Evolutionary conservation across 2,888 invertebrate species (phyloP), one percentile per base, ranked within the genome.

Genomic region (Himalopsyche kuldschensis): DNA sequence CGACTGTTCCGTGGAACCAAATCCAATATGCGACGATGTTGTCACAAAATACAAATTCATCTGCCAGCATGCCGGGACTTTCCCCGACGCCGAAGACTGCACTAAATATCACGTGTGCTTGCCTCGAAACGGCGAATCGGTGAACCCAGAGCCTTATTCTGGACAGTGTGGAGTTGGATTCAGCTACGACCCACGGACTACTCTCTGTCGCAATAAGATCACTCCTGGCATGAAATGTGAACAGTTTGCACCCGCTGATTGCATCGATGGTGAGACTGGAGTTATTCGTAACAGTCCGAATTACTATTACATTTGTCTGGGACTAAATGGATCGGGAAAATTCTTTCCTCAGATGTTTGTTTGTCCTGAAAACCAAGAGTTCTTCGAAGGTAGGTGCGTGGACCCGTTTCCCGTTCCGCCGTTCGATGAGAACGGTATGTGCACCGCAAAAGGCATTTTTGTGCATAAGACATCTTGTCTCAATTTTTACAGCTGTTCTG

Each of bases 51-150:
- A 82, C 41, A 55, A 27, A 15, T 83, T 85, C 75, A 8, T 24
- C 6, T 85, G 85, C 75, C 30, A 48, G 15, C 76, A 82, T 3
- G n/a, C 15, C 24, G 85, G 85, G 27, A 77, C 79, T 5, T 83
- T 81, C 24, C 85, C 85, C n/a, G 79, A 83, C 76, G 77, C 82
- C 1, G 69, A 47, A 15, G 35, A 55, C 17, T 79, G 83, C 30
- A 30, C 75, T n/a, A 55, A 79, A 75, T 85, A 85, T 79, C 79
- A 83, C 69, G 55, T 85, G 17, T 85, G 85, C 77, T n/a, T n/a
- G 46, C 27, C 41, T 69, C 75, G 5, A 24, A 82, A 15, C 11
- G 27, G n/a, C 1, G 24, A 78, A 17, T n/a, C 35, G 30, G 63
- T 15, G 1, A 17, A 46, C 0, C 48, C 76, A 6, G 8, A n/a